phyloP scores from a whole-genome alignment of 2,113 vertebrate genomes.

The Hippocampus guttulatus region DNA sequence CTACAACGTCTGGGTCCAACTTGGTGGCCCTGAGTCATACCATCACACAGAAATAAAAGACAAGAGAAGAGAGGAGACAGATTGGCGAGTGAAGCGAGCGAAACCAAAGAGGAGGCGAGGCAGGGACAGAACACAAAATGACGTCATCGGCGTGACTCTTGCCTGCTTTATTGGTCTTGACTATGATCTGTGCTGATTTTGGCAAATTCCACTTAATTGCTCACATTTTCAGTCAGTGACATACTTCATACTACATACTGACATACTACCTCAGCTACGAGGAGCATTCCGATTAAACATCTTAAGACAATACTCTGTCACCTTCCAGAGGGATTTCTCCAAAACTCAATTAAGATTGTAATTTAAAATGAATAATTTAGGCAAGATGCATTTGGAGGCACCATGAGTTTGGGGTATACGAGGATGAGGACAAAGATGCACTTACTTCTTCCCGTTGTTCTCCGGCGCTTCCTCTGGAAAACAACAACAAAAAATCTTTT shows the following conservation, averaged over 20 bases:
- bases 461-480: slow-evolving; percentile 84
- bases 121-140: slow-evolving; percentile 10
- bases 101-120: slow-evolving; percentile 2
- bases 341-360: slow-evolving; percentile 27
- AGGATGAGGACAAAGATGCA: slow-evolving; percentile 32
- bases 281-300: slow-evolving; percentile 27
- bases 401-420: slow-evolving; percentile 21
- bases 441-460: slow-evolving; percentile 84
- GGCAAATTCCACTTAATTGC: slow-evolving; percentile 47
- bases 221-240: slow-evolving; percentile 45
- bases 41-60: slow-evolving; percentile 44
- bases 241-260: too few species aligned
- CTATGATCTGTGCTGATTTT: neutral
- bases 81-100: slow-evolving; percentile 21
- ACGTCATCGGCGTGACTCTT: neutral
- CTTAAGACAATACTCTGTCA: neutral
- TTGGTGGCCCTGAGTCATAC: slow-evolving; percentile 75
- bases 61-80: slow-evolving; percentile 1
- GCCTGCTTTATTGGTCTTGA: neutral
- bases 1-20: slow-evolving; percentile 85
- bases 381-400: slow-evolving; percentile 11
- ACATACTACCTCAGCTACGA: too few species aligned
- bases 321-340: slow-evolving; percentile 14
- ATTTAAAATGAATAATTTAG: slow-evolving; percentile 14
- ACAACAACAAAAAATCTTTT: neutral